Percentiles rank a stretch among this genome's conserved stretches.
These are phyloP conservation scores for Campoletis sonorensis DNA, from an alignment of 1,140 invertebrate species.

Conservation along the genomic window DNA sequence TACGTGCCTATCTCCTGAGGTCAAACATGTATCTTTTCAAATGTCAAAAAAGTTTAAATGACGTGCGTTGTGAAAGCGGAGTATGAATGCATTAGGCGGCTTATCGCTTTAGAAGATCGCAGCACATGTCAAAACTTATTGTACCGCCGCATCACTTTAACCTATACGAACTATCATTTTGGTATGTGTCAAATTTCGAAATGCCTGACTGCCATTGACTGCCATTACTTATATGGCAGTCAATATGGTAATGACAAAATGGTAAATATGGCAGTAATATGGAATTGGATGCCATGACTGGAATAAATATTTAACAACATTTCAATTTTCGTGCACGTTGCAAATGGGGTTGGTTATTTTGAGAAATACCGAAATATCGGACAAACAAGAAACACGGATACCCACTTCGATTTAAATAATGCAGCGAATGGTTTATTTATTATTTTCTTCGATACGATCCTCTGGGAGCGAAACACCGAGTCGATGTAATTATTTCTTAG, in stretches of 20 bases:
- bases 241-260: too few relatives aligned
- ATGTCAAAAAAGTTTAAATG: conserved; percentile 25
- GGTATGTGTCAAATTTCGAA: background rate
- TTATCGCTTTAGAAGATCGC: background rate
- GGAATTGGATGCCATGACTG: too few relatives aligned
- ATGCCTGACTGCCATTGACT: too few relatives aligned
- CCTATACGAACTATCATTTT: background rate
- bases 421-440: conserved; percentile 58
- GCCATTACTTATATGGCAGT: too few relatives aligned
- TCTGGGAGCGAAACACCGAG: conserved; percentile 53
- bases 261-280: too few relatives aligned
- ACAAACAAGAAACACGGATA: conserved; percentile 62
- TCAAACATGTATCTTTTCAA: conserved; percentile 14
- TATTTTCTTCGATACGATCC: conserved; percentile 50
- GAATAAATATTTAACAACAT: background rate
- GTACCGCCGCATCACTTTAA: background rate
- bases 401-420: conserved; percentile 64
- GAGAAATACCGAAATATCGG: conserved; percentile 35
- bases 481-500: conserved; percentile 62
- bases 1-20: background rate
- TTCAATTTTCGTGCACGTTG: background rate
- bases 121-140: background rate
- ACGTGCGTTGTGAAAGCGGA: background rate
- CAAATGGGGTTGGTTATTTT: background rate
- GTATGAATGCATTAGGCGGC: background rate